These are phyloP conservation scores for Nycticryphes semicollaris DNA, from an alignment of 2,113 vertebrate genomes.

Conservation along the genomic window DNA sequence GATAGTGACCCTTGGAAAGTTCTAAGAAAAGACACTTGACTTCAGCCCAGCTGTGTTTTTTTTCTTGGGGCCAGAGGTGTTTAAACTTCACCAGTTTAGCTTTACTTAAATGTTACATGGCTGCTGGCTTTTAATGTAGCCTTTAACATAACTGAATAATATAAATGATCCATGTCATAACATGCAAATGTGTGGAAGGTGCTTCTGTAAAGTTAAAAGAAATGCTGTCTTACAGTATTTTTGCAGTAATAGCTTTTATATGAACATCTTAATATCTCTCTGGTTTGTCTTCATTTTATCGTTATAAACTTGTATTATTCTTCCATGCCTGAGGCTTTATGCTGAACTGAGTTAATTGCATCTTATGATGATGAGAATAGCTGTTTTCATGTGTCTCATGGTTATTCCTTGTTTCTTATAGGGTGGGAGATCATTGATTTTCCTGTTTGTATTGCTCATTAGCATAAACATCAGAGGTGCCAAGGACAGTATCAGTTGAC, in stretches of 20 bases:
- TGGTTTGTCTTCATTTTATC: constrained; percentile 13
- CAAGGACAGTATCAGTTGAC: not conserved
- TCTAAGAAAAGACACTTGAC: not conserved
- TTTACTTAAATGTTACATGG: not conserved
- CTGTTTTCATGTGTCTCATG: not conserved
- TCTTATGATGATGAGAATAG: constrained; percentile 11
- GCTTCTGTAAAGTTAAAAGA: not conserved
- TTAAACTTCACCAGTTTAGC: not conserved
- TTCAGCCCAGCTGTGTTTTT: not conserved
- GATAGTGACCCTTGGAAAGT: not conserved
- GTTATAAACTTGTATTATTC: not conserved
- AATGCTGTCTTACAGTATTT: not conserved
- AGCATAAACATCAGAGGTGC: not conserved
- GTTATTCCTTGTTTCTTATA: constrained; percentile 2
- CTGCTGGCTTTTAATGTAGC: not conserved
- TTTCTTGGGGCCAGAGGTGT: not conserved
- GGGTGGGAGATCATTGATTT: not conserved
- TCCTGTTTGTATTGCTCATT: not conserved
- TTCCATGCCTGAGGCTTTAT: not conserved
- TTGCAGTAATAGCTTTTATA: not conserved
- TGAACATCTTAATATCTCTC: not conserved
- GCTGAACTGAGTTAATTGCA: constrained; percentile 6
- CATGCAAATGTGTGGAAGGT: not conserved
- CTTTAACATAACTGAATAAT: not conserved
- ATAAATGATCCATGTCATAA: not conserved